Conservation (phyloP, 2,888 invertebrate species). For the Nomada ruficornis region DNA sequence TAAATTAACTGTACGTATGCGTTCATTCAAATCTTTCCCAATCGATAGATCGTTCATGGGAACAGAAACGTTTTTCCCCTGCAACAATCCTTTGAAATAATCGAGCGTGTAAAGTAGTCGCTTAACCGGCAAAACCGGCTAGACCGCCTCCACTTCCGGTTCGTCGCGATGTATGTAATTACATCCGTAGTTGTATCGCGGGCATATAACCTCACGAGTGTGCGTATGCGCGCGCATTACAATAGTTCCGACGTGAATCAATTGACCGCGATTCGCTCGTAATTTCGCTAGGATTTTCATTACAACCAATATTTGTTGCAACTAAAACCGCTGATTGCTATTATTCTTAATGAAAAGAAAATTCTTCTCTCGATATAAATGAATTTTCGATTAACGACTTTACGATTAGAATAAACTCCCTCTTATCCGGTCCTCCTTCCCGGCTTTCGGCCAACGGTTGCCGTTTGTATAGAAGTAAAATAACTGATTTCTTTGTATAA, state of each 20-base stretch:
- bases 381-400: no score
- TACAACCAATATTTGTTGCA: not conserved
- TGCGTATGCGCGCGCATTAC: constrained; percentile 42
- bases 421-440: no score
- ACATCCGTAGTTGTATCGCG: constrained; percentile 76
- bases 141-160: constrained; percentile 75
- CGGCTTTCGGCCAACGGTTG: no score
- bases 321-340: not conserved
- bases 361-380: not conserved
- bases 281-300: constrained; percentile 14
- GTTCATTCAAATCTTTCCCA: no score
- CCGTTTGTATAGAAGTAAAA: no score
- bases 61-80: not conserved
- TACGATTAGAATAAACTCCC: no score
- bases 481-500: no score
- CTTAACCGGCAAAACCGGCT: constrained; percentile 69
- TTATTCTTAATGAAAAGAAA: not conserved
- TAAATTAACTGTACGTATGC: no score
- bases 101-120: constrained; percentile 67
- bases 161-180: constrained; percentile 76
- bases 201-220: constrained; percentile 26
- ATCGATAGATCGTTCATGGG: not conserved
- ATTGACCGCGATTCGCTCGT: constrained; percentile 46
- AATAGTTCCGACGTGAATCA: constrained; percentile 43
- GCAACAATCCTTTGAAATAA: constrained; percentile 27